These are phyloP conservation scores for Canis aureus DNA, from an alignment of 2,113 vertebrate species.

Conservation along the genomic window DNA sequence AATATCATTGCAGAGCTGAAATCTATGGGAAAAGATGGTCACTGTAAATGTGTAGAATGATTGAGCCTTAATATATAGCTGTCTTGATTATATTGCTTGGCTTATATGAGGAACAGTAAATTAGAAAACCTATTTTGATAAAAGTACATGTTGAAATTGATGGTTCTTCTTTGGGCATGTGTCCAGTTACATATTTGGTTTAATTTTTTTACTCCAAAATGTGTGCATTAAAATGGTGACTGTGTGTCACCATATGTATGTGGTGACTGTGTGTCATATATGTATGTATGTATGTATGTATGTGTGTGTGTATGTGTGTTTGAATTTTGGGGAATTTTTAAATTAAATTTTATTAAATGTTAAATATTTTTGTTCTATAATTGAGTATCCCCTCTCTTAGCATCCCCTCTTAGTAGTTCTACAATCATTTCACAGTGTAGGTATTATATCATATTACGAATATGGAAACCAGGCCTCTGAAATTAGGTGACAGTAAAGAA, in stretches of 20 bases:
- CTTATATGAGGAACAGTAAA: not conserved
- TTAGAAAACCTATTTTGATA: not conserved
- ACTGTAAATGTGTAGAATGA: not conserved
- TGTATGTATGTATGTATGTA: not conserved
- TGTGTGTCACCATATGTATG: not conserved
- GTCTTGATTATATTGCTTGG: not conserved
- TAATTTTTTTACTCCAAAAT: not conserved
- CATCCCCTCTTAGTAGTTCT: not conserved
- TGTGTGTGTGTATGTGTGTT: not conserved
- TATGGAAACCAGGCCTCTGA: not conserved
- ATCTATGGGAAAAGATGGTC: not conserved
- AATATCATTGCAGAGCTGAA: not conserved
- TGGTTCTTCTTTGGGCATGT: not conserved
- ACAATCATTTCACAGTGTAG: not conserved
- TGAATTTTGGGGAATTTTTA: not conserved
- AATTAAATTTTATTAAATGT: not conserved
- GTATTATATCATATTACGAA: not conserved
- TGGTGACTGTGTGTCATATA: not conserved
- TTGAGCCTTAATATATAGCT: not conserved
- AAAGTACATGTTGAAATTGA: not conserved
- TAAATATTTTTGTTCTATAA: not conserved
- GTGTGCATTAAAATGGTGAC: not conserved
- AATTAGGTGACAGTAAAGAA: not conserved
- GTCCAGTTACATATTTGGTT: not conserved
- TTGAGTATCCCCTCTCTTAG: not conserved